A percentile compares a stretch with the other conserved stretches of the same genome.
phyloP scores from a whole-genome alignment of 2,113 vertebrate species.

The Myiagra hebetior region DNA sequence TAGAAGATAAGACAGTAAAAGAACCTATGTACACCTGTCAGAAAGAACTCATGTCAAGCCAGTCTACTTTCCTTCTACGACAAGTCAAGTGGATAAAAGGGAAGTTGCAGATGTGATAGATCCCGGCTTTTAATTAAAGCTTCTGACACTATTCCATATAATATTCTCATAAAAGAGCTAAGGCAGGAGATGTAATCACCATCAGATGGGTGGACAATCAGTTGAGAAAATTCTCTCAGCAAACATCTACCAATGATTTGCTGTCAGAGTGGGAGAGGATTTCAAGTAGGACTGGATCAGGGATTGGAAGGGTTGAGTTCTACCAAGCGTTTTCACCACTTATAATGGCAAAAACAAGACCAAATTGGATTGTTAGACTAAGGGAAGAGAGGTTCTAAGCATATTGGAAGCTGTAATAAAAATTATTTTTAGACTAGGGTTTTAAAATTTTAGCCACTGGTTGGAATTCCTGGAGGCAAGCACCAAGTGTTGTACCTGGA shows the following conservation, averaged over 20 bases:
- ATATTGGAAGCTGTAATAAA: background rate
- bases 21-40: background rate
- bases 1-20: background rate
- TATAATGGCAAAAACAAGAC: background rate
- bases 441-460: background rate
- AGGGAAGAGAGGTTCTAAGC: background rate
- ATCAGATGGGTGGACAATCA: background rate
- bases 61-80: background rate
- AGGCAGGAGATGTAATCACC: background rate
- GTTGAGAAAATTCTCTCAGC: background rate
- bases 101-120: background rate
- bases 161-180: background rate
- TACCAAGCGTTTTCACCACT: background rate
- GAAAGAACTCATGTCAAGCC: background rate
- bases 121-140: background rate
- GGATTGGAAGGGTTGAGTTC: background rate
- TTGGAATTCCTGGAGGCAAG: background rate
- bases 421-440: background rate
- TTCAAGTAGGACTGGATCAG: background rate
- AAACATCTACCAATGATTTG: background rate
- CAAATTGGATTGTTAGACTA: background rate
- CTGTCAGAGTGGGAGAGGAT: background rate
- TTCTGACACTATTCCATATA: background rate
- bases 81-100: background rate
- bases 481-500: background rate